phyloP scores from a whole-genome alignment of 2,113 vertebrate genomes.

The Marmota flaviventris region DNA sequence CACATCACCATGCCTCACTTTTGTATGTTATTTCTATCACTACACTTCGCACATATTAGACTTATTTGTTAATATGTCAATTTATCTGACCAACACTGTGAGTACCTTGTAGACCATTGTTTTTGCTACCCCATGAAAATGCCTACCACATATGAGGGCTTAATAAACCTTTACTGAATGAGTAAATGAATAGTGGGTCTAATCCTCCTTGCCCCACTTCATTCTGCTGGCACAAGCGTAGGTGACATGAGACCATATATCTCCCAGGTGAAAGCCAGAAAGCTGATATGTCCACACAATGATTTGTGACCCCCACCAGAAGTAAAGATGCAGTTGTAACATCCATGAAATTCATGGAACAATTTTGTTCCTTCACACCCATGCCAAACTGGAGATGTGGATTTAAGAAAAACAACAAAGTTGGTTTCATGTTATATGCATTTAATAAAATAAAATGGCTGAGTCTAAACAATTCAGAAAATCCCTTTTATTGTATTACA shows the following conservation, averaged over 20 bases:
- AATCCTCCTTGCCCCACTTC: neutral
- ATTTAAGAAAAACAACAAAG: conserved; percentile 43
- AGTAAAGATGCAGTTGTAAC: neutral
- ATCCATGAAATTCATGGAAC: neutral
- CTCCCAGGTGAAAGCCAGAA: neutral
- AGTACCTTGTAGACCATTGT: neutral
- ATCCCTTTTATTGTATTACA: neutral
- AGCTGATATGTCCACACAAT: neutral
- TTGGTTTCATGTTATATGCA: neutral
- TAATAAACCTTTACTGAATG: conserved; percentile 13
- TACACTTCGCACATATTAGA: neutral
- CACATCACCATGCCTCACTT: neutral
- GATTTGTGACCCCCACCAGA: neutral
- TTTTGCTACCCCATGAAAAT: neutral
- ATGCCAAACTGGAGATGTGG: neutral
- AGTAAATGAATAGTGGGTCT: neutral
- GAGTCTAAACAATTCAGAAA: neutral
- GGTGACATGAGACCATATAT: neutral
- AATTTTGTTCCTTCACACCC: neutral
- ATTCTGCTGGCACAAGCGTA: neutral
- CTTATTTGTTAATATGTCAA: neutral
- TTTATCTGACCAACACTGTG: neutral
- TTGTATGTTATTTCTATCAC: neutral
- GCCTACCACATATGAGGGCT: neutral
- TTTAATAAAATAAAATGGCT: conserved; percentile 23